A percentile compares a stretch with the other conserved stretches of the same genome.
Evolutionary conservation across 2,888 invertebrate species (phyloP).

Genomic region (Platynereis dumerilii): DNA sequence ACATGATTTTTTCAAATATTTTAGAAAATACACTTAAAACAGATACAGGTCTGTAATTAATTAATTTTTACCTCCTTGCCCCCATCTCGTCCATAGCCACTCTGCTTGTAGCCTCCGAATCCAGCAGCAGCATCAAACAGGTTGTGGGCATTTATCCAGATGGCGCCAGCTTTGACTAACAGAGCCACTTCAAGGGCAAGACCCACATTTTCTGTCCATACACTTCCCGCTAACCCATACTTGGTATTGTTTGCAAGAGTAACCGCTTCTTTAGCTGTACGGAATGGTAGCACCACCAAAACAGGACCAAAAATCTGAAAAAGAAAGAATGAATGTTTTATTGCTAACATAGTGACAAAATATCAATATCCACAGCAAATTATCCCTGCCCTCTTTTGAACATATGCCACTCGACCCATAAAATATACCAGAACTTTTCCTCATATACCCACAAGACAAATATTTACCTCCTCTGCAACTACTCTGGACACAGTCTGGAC

Average conservation of each 20-base stretch:
- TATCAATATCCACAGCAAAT: no score
- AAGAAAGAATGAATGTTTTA: slow-evolving; percentile 7
- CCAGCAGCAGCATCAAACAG: slow-evolving; percentile 66
- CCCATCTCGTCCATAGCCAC: slow-evolving; percentile 67
- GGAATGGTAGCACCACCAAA: slow-evolving; percentile 65
- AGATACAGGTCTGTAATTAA: no score
- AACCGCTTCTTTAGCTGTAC: slow-evolving; percentile 69
- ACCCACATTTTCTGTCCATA: slow-evolving; percentile 69
- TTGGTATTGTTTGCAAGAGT: slow-evolving; percentile 67
- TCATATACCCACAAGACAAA: background rate
- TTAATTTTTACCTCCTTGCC: slow-evolving; percentile 60
- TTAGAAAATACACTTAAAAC: no score
- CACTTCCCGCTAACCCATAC: slow-evolving; percentile 67
- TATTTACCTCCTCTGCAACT: slow-evolving; percentile 64
- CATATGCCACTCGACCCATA: no score
- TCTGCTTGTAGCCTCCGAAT: slow-evolving; percentile 66
- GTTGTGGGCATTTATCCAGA: slow-evolving; percentile 69
- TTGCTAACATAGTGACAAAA: background rate
- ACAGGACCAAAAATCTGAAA: slow-evolving; percentile 64
- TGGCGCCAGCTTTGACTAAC: slow-evolving; percentile 66
- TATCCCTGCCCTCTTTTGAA: no score
- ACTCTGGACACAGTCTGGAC: slow-evolving; percentile 66
- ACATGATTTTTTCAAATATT: no score
- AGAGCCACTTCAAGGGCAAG: slow-evolving; percentile 68
- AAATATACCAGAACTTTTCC: no score